phyloP scores from a whole-genome alignment of 2,113 vertebrate genomes.

The Oceanites oceanicus region DNA sequence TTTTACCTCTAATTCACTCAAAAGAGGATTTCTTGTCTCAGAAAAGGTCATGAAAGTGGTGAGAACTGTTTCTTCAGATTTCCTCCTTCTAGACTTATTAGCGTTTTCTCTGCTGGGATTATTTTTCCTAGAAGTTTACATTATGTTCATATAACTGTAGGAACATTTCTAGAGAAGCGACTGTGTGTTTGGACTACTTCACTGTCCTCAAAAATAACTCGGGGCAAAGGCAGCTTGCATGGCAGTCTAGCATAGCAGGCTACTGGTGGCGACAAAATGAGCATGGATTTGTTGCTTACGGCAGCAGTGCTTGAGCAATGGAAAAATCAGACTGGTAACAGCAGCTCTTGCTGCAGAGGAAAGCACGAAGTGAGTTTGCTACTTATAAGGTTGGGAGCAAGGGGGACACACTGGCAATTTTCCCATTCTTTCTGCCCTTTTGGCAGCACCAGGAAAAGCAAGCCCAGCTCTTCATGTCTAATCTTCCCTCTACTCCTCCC shows the following conservation, averaged over 20 bases:
- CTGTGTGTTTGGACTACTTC: neutral
- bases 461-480: neutral
- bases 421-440: neutral
- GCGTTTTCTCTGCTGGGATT: neutral
- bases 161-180: neutral
- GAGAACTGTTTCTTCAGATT: neutral
- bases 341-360: neutral
- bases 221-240: neutral
- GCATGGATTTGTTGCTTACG: neutral
- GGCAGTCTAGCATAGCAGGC: neutral
- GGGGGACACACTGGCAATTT: neutral
- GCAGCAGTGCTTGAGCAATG: neutral
- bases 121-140: neutral
- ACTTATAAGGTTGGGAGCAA: neutral
- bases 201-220: neutral
- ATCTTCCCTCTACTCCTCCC: neutral
- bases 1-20: neutral
- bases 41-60: neutral
- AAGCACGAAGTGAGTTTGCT: neutral
- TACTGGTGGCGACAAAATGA: neutral
- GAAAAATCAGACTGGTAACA: neutral
- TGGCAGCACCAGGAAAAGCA: neutral
- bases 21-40: neutral
- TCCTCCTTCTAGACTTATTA: neutral
- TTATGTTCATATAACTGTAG: neutral